Evolutionary conservation across 2,113 vertebrate species (phyloP).

Genomic region (Cebidichthys violaceus): DNA sequence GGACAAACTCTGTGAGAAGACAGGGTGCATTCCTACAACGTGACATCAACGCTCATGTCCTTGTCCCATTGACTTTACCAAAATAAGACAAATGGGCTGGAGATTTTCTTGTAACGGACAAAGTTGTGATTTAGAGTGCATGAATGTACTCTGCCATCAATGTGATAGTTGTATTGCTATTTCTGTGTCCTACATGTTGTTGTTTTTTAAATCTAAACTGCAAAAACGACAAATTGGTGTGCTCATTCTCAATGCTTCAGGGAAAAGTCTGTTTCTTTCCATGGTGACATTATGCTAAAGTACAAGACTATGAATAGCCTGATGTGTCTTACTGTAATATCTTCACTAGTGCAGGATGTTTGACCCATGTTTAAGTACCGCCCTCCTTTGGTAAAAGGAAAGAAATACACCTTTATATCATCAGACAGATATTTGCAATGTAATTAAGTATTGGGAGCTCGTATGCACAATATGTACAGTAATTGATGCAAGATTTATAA

Average conservation of each 20-base stretch:
- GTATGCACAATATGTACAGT: conserved; percentile 32
- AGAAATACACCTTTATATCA: conserved; percentile 49
- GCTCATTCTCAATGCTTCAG: conserved; percentile 46
- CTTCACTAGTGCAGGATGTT: conserved; percentile 16
- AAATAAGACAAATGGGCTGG: conserved; percentile 52
- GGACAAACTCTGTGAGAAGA: conserved; percentile 51
- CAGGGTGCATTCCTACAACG: conserved; percentile 67
- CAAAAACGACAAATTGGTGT: conserved; percentile 36
- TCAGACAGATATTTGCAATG: background rate
- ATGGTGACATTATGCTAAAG: conserved; percentile 17
- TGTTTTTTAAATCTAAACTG: conserved; percentile 36
- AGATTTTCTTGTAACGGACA: conserved; percentile 43
- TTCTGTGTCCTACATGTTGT: conserved; percentile 31
- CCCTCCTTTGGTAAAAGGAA: conserved; percentile 63
- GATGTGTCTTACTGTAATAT: conserved; percentile 20
- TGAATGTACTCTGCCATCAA: conserved; percentile 9
- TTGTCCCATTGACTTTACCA: conserved; percentile 69
- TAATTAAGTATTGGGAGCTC: background rate
- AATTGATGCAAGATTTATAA: conserved; percentile 61
- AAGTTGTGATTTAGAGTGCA: conserved; percentile 21
- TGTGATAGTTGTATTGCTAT: conserved; percentile 37
- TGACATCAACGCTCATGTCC: conserved; percentile 60
- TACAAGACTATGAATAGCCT: conserved; percentile 15
- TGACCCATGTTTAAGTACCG: conserved; percentile 46
- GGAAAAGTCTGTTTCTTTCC: conserved; percentile 37